Evolutionary conservation across 2,113 vertebrate genomes (phyloP).

Genomic region (Corvus moneduloides): DNA sequence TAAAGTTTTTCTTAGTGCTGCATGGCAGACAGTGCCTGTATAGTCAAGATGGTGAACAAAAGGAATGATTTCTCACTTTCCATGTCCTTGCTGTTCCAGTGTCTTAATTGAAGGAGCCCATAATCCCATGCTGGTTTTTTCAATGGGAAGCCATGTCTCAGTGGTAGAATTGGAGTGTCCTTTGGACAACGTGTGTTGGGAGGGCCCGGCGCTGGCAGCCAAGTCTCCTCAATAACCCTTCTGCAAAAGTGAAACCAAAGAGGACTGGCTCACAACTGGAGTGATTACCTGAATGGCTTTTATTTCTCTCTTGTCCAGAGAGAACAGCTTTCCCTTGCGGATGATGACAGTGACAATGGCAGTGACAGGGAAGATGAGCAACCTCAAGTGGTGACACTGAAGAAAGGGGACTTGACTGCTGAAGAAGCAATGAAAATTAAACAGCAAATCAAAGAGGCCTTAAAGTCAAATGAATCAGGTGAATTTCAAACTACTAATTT

Average conservation of each 20-base stretch:
- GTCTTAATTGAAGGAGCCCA: neutral
- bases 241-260: neutral
- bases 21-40: neutral
- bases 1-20: neutral
- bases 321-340: slow-evolving; percentile 77
- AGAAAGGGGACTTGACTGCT: slow-evolving; percentile 84
- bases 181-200: neutral
- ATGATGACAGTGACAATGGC: slow-evolving; percentile 75
- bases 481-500: neutral
- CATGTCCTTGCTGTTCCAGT: neutral
- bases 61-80: neutral
- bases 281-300: neutral
- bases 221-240: neutral
- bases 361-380: slow-evolving; percentile 92
- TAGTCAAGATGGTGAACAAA: neutral
- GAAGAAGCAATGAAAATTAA: slow-evolving; percentile 91
- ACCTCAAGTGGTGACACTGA: slow-evolving; percentile 91
- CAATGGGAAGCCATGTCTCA: accelerated
- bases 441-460: slow-evolving; percentile 64
- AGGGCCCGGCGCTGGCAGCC: neutral
- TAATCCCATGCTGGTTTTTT: neutral
- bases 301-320: slow-evolving; percentile 68
- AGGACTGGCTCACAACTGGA: neutral
- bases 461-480: slow-evolving; percentile 73
- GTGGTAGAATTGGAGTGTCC: neutral